These are phyloP conservation scores for Eupithecia subfuscata DNA, from an alignment of 2,888 invertebrate species.

Conservation along the genomic window DNA sequence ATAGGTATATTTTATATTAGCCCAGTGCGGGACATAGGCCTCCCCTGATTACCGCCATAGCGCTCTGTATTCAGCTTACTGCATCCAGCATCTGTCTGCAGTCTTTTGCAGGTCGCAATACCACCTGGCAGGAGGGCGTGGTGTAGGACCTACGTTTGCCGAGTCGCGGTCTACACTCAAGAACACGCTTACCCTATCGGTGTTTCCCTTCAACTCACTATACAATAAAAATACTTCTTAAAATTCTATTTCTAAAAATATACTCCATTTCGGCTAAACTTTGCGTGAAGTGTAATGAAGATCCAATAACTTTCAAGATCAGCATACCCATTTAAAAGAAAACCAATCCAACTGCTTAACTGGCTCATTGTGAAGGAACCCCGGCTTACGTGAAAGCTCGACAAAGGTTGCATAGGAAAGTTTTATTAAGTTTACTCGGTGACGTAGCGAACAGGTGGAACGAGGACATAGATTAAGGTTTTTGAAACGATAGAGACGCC, in stretches of 20 bases:
- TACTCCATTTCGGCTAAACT: neutral
- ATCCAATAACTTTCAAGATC: constrained; percentile 15
- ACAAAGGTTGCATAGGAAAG: constrained; percentile 66
- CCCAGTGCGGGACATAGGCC: too few relatives aligned
- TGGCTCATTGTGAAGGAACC: constrained; percentile 48
- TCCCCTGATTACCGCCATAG: too few relatives aligned
- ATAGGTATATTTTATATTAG: too few relatives aligned
- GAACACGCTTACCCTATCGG: too few relatives aligned
- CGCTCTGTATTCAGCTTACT: too few relatives aligned
- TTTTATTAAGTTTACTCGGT: constrained; percentile 67
- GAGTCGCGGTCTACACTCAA: too few relatives aligned
- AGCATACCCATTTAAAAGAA: constrained; percentile 18
- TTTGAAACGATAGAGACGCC: neutral
- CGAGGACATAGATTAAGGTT: constrained; percentile 22
- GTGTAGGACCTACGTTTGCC: too few relatives aligned
- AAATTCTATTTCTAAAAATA: neutral
- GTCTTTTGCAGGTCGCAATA: too few relatives aligned
- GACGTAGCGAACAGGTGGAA: constrained; percentile 50
- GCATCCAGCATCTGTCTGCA: too few relatives aligned
- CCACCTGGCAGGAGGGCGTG: too few relatives aligned
- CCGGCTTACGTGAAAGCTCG: constrained; percentile 22
- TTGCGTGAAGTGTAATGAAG: constrained; percentile 11
- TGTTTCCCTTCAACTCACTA: neutral
- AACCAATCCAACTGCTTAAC: constrained; percentile 40
- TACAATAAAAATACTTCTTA: neutral